A percentile compares a stretch with the other conserved stretches of the same genome.
Conservation (phyloP, 2,797 vertebrate genomes). For the Dendrocincla fuliginosa region DNA sequence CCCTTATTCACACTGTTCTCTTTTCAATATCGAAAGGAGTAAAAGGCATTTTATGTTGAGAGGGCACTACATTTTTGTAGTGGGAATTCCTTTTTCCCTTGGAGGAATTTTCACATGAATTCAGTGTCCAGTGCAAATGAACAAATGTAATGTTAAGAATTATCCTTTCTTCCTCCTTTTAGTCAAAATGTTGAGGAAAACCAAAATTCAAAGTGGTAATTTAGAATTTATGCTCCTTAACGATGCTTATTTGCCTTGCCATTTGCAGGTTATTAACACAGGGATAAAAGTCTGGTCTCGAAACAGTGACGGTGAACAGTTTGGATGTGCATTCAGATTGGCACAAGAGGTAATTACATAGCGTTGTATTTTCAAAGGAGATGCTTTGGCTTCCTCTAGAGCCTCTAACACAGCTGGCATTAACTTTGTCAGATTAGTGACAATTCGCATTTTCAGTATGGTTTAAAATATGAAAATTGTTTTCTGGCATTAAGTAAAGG, state of each 20-base stretch:
- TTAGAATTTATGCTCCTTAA: background rate
- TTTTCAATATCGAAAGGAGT: background rate
- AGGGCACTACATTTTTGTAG: rapidly evolving
- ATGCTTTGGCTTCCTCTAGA: background rate
- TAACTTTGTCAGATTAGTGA: background rate
- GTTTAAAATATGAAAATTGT: background rate
- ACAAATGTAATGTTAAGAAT: background rate
- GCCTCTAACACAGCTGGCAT: background rate
- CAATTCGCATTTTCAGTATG: background rate
- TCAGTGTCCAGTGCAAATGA: background rate
- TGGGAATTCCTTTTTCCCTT: background rate
- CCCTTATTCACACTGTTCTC: background rate
- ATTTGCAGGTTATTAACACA: conserved; percentile 91
- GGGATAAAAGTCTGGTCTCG: conserved; percentile 97
- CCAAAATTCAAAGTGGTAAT: background rate
- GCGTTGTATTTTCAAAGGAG: background rate
- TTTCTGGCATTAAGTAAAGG: background rate
- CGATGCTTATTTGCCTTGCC: background rate
- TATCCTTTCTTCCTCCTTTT: background rate
- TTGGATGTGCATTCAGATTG: conserved; percentile 94
- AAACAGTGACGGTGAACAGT: conserved; percentile 93
- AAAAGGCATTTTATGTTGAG: background rate
- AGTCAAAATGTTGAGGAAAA: background rate
- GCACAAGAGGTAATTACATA: conserved; percentile 90
- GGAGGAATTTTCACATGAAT: background rate